Percentiles rank a stretch among this genome's conserved stretches.
These are phyloP conservation scores for Sebastes cheni DNA, from an alignment of 2,797 vertebrate species.

Conservation along the genomic window DNA sequence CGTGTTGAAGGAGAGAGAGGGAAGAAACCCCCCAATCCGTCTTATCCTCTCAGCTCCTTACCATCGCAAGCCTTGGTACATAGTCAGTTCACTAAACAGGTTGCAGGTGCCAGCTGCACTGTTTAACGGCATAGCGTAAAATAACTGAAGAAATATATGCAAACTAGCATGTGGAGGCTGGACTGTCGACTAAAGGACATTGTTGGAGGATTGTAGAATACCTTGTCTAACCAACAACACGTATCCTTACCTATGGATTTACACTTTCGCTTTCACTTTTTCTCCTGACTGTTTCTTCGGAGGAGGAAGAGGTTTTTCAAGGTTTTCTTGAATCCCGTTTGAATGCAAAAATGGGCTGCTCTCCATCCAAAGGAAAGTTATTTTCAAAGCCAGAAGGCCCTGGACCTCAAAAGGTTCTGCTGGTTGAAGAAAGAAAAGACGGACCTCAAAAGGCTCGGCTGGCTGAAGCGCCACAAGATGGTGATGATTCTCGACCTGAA, in stretches of 20 bases:
- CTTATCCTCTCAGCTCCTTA: constrained; percentile 75
- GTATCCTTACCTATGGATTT: constrained; percentile 18
- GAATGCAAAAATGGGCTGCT: constrained; percentile 87
- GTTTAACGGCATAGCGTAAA: neutral
- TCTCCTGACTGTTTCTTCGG: neutral
- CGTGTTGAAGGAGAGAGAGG: constrained; percentile 51
- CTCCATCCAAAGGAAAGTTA: constrained; percentile 88
- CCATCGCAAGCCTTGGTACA: constrained; percentile 5
- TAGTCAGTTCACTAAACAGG: neutral
- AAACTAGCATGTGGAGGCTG: neutral
- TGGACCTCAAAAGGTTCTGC: constrained; percentile 28
- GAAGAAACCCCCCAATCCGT: constrained; percentile 64
- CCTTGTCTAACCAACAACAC: neutral
- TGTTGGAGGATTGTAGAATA: constrained; percentile 4
- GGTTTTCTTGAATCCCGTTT: neutral
- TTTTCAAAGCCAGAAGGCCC: constrained; percentile 66
- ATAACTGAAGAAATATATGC: neutral
- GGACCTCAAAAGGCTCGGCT: neutral
- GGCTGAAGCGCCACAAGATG: neutral
- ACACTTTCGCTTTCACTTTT: neutral
- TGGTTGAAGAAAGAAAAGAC: neutral
- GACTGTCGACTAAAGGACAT: neutral
- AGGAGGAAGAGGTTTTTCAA: neutral
- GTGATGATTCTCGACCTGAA: neutral
- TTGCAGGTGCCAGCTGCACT: constrained; percentile 1